Conservation (phyloP, 2,888 invertebrate species). For the Philereme vetulata region DNA sequence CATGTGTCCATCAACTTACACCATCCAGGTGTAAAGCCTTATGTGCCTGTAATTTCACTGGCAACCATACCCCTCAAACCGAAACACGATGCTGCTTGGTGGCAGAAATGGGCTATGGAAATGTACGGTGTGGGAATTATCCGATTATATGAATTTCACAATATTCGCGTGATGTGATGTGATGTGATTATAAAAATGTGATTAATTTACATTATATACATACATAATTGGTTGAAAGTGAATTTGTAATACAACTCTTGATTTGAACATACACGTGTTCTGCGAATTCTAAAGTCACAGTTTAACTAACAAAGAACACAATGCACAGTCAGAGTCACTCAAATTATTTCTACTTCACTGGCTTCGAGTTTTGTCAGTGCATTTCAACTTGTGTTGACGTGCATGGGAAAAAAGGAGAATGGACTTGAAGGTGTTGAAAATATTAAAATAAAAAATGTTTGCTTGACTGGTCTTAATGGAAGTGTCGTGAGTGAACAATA, state of each 20-base stretch:
- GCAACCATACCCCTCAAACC: no score
- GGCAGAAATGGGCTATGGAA: no score
- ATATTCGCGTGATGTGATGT: no score
- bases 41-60: no score
- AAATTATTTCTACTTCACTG: conserved; percentile 45
- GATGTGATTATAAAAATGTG: no score
- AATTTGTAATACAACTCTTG: neutral
- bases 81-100: no score
- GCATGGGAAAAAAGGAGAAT: conserved; percentile 43
- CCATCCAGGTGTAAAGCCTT: no score
- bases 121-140: no score
- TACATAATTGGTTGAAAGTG: no score
- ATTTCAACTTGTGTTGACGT: conserved; percentile 35
- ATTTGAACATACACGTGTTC: conserved; percentile 1
- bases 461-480: conserved; percentile 22
- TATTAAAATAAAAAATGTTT: conserved; percentile 4
- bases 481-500: neutral
- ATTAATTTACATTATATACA: no score
- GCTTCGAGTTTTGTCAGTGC: conserved; percentile 33
- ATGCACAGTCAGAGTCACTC: conserved; percentile 45
- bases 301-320: conserved; percentile 39
- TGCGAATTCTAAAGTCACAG: neutral
- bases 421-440: conserved; percentile 21
- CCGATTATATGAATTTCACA: no score
- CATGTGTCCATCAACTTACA: no score